Conservation (phyloP, 2,888 invertebrate genomes). For the Aphelenchoides bicaudatus region DNA sequence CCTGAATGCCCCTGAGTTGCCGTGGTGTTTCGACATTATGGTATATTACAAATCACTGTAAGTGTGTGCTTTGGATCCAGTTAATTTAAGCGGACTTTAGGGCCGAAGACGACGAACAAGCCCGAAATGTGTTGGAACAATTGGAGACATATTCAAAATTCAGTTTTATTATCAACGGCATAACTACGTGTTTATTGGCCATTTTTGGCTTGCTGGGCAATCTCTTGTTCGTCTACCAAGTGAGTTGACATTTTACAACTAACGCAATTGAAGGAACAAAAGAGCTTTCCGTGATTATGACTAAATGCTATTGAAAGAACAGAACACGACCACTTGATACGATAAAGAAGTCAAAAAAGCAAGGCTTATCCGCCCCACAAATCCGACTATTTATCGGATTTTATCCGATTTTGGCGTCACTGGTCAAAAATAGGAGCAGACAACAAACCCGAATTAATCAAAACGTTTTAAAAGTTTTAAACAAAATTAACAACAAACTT, state of each 20-base stretch:
- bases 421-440: too few species aligned
- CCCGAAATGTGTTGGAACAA: slow-evolving; percentile 30
- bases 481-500: background rate
- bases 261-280: too few species aligned
- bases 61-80: too few species aligned
- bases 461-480: background rate
- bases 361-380: background rate
- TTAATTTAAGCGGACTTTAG: too few species aligned
- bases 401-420: too few species aligned
- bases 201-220: slow-evolving; percentile 52
- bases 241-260: too few species aligned
- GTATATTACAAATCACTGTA: slow-evolving; percentile 36
- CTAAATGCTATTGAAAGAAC: too few species aligned
- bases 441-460: background rate
- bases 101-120: slow-evolving; percentile 37
- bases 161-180: slow-evolving; percentile 46
- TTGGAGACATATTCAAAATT: slow-evolving; percentile 38
- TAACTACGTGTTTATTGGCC: slow-evolving; percentile 48
- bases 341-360: too few species aligned
- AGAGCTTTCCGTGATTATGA: too few species aligned
- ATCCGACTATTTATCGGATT: slow-evolving; percentile 1
- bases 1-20: slow-evolving; percentile 2
- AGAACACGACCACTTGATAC: too few species aligned
- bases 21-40: slow-evolving; percentile 41
- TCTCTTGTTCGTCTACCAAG: slow-evolving; percentile 46